Conservation (phyloP, 2,797 vertebrate species). For the Tympanoctomys barrerae region DNA sequence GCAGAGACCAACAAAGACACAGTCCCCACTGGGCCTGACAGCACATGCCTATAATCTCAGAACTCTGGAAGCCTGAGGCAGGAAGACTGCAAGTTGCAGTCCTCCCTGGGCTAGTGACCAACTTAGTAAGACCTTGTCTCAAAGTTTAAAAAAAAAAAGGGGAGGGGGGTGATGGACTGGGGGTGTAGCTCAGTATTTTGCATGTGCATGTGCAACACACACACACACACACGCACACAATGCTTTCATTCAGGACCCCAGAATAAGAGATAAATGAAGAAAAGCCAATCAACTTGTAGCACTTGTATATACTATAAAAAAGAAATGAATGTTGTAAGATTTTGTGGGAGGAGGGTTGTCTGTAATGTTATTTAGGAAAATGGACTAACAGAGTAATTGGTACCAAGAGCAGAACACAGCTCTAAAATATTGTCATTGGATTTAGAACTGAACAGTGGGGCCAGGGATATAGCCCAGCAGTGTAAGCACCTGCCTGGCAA, state of each 20-base stretch:
- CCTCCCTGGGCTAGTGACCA: neutral
- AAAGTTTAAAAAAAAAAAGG: neutral
- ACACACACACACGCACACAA: neutral
- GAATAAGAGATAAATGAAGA: neutral
- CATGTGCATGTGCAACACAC: neutral
- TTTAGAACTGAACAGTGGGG: neutral
- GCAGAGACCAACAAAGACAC: neutral
- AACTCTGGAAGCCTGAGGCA: neutral
- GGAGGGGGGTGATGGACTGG: neutral
- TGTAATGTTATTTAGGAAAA: neutral
- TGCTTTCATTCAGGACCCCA: neutral
- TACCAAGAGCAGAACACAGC: neutral
- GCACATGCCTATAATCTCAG: neutral
- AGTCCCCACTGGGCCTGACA: neutral
- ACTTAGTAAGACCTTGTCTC: neutral
- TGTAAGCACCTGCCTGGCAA: no score
- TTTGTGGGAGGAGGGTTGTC: neutral
- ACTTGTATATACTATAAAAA: neutral
- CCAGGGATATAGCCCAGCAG: no score
- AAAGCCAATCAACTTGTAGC: neutral
- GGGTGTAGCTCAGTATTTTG: neutral
- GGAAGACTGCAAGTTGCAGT: neutral
- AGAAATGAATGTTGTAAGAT: neutral
- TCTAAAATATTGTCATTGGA: neutral
- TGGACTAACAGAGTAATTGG: neutral